Base-by-base conservation (phyloP, 2,113 vertebrate genomes). In the Melanerpes aurifrons region DNA sequence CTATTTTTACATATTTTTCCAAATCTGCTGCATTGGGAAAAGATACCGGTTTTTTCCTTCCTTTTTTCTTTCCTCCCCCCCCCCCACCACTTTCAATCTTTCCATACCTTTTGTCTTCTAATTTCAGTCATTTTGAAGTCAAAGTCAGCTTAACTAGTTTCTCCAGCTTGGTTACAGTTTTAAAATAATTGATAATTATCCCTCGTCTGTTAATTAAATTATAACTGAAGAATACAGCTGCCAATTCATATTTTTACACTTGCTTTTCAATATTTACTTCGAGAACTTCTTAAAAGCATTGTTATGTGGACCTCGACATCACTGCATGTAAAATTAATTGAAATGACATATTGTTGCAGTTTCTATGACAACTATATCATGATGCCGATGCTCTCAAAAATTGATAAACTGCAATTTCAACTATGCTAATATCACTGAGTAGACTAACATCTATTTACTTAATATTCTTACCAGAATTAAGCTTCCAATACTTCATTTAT, bases 301-400 rank as follows among this genome's bases (percentile, higher is more conserved):
- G 81, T 93, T 96, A 74, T 75, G 87, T 0, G 61, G 93, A 95
- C 92, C 82, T 96, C 96, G 95, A 94, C 79, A 87, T 94, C 94
- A 79, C 92, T 96, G 95, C 94, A 94, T 96, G 80, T 94, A 97
- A 98, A 97, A 97, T 97, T 96, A 97, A 97, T 96, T 96, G 96
- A 98, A 98, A 98, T 95, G 91, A 96, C 97, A 97, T 97, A 97
- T 98, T 98, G 97, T 98, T 96, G 93, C 95, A 96, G 97, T 98
- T 98, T 97, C 97, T 97, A 97, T 97, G 97, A 97, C 97, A 97
- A 97, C 97, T 94, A 97, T 97, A 97, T 96, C 95, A 97, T 96
- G 96, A 97, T 98, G 96, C 89, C 73, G 82, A 97, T 96, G 95
- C 92, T 96, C 96, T 98, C 96, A 96, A 98, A 98, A 97, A 97